Evolutionary conservation across 2,797 vertebrate genomes (phyloP), one percentile per base, ranked within the genome.

Genomic region (Diplodus puntazzo): DNA sequence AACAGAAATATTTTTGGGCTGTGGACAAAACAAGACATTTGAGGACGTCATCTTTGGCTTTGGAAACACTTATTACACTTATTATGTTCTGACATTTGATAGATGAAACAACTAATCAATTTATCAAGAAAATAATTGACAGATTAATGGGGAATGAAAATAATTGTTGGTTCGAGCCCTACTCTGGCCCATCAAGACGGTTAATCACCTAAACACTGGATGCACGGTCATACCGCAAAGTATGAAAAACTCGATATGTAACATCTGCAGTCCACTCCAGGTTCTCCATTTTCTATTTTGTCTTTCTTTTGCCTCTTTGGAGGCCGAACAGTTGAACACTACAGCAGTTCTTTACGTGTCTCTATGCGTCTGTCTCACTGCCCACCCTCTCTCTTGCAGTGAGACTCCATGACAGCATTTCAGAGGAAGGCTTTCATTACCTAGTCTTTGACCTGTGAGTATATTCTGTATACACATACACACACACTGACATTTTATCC

Each of bases 401-500:
- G 90, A 96, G 97, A 87, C 97, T 98, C 92, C 97, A 98, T 94
- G 97, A 98, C 95, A 98, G 97, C 96, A 98, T 98, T 95, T 98
- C 97, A 93, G 97, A 98, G 95, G 97, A 98, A 96, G 96, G 97
- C 83, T 98, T 98, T 95, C 97, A 98, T 96, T 98, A 98, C 96
- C 97, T 98, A 76, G 96, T 98, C 94, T 98, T 98, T 95, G 97
- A 98, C 95, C 96, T 98, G 97, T 98, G 95, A 98, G 97, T 98
- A 94, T 93, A 79, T 60, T 85, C 77, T 73, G 25, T 20, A 1
- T 46, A 10, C 83, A 60, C 42, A 72, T 72, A 64, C 67, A 54
- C 73, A 52, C 60, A 58, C 75, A 45, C 62, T 91, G 88, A 91
- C 89, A 92, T 94, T 91, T 91, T 68, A 86, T 86, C 82, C 81